Evolutionary conservation across 2,888 invertebrate genomes (phyloP), one percentile per base, ranked within the genome.

Genomic region (Chloroclystis v-ata): DNA sequence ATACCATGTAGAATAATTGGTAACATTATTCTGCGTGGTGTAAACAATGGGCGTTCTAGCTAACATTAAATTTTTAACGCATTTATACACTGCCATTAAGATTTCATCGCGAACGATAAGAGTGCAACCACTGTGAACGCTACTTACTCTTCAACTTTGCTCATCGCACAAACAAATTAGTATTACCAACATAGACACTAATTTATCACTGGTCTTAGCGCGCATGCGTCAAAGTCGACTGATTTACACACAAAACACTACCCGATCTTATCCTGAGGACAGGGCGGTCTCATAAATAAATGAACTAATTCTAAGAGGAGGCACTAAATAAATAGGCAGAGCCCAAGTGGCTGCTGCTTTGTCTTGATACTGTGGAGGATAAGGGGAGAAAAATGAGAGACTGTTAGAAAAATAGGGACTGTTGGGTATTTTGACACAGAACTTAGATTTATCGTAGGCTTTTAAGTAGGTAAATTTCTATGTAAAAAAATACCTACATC

Each of bases 251-350:
- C 52, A 57, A 63, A 67, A 63, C 66, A 67, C 59, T 60, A 61
- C 61, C 67, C 54, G 73, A 72, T 73, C 72, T 74, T 73, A 75
- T 73, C 72, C 69, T 46, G 57, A 45, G 54, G 68, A 66, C 68
- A 67, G 61, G 56, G 70, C 58, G 72, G 73, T 72, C 69, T 54
- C 72, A 67, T 74, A 75, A 74, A 75, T 74, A 73, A 74, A 66
- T 69, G 58, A 68, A 63, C 66, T 72, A 71, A 72, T 73, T 69
- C 67, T 57, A 57, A 63, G 64, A 67, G 59, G 54, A 49, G 46
- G 39, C 54, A 39, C 41, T 49, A 47, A 52, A 48, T 47, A 56
- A 47, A 54, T 40, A 57, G 47, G 41, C 43, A 52, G 47, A 29
- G 10, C 16, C 42, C 38, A 38, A 43, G 41, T 33, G 38, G 11